phyloP scores from a whole-genome alignment of 64 coral and sea anemone genomes.

The Pocillopora verrucosa region DNA sequence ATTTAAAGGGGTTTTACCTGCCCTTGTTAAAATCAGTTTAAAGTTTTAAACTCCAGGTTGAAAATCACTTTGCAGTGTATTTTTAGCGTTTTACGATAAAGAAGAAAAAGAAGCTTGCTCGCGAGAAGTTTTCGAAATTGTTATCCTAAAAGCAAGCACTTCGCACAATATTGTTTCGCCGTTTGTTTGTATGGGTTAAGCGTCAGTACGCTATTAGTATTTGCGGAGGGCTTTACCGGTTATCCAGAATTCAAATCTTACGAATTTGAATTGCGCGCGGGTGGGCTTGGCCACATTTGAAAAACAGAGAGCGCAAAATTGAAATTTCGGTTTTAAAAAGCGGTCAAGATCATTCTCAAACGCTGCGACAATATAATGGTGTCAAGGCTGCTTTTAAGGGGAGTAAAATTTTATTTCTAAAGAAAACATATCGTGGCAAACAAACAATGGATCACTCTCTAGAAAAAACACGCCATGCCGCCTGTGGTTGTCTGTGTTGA shows the following conservation, averaged over 20 bases:
- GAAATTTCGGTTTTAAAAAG: background rate
- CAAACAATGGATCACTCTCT: background rate
- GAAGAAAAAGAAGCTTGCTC: too few relatives aligned
- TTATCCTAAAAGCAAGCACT: background rate
- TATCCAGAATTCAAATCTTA: background rate
- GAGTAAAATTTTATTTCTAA: background rate
- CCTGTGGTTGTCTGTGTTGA: background rate
- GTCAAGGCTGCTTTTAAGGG: background rate
- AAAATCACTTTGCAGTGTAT: too few relatives aligned
- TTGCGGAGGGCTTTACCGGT: background rate
- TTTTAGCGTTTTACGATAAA: too few relatives aligned
- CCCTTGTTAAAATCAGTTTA: too few relatives aligned
- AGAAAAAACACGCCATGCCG: constrained; percentile 22
- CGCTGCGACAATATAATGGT: background rate
- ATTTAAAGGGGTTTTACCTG: too few relatives aligned
- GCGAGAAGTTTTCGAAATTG: background rate
- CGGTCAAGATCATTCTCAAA: background rate
- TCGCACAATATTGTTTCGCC: background rate
- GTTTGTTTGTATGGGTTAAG: background rate
- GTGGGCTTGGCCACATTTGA: background rate
- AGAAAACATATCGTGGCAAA: constrained; percentile 21
- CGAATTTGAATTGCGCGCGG: background rate
- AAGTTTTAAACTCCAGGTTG: too few relatives aligned
- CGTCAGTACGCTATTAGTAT: constrained; percentile 1
- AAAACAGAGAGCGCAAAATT: background rate